phyloP scores from a whole-genome alignment of 2,113 vertebrate species.

The Scomber scombrus region DNA sequence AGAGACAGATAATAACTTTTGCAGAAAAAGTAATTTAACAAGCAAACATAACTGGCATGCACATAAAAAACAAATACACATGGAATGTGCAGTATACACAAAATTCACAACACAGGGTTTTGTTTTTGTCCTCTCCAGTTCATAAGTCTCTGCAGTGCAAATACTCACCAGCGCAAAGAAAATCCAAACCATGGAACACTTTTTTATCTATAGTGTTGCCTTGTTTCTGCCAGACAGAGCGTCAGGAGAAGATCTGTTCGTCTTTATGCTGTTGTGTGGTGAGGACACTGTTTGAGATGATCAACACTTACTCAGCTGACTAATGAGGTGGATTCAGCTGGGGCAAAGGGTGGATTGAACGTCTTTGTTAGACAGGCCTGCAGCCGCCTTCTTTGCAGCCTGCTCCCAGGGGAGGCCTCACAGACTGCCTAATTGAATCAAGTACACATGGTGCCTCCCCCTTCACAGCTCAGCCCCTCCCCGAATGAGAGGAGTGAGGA shows the following conservation, averaged over 20 bases:
- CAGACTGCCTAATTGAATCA: slow-evolving; percentile 95
- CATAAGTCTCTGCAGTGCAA: slow-evolving; percentile 6
- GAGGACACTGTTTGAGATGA: slow-evolving; percentile 69
- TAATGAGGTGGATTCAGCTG: slow-evolving; percentile 84
- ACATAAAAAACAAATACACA: not conserved
- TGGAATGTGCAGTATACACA: not conserved
- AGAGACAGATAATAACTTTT: slow-evolving; percentile 2
- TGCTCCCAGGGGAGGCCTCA: slow-evolving; percentile 88
- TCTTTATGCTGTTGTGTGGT: slow-evolving; percentile 6
- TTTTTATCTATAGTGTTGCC: slow-evolving; percentile 1
- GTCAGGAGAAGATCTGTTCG: slow-evolving; percentile 29
- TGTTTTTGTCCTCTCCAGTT: not conserved
- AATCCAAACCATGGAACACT: slow-evolving; percentile 16
- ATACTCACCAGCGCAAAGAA: slow-evolving; percentile 24
- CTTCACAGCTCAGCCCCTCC: slow-evolving; percentile 72
- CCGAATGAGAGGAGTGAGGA: slow-evolving; percentile 44
- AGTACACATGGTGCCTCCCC: slow-evolving; percentile 80
- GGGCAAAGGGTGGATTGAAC: slow-evolving; percentile 72
- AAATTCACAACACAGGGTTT: not conserved
- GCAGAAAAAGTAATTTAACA: not conserved
- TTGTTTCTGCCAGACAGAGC: not conserved
- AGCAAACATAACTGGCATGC: not conserved
- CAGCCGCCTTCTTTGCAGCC: slow-evolving; percentile 64
- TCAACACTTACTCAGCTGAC: slow-evolving; percentile 83
- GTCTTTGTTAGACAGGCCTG: slow-evolving; percentile 90